A percentile compares a stretch with the other conserved stretches of the same genome.
These are phyloP conservation scores for Helicoverpa zea DNA, from an alignment of 1,140 invertebrate species.

Conservation along the genomic window DNA sequence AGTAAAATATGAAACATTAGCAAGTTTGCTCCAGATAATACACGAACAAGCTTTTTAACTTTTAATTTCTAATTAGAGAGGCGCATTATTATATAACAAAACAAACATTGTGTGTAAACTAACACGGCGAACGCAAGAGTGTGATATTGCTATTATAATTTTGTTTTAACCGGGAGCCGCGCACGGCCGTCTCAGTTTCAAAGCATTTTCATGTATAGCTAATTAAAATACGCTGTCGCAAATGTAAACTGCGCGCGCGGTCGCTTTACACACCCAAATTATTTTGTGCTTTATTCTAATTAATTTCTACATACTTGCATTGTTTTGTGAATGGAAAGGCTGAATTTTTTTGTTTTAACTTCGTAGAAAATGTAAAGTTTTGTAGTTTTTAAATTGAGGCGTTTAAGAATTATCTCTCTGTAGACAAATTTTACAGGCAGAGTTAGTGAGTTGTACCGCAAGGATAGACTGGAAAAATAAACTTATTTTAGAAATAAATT, in stretches of 20 bases:
- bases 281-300: slow-evolving; percentile 77
- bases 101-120: slow-evolving; percentile 68
- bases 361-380: neutral
- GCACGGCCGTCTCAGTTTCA: slow-evolving; percentile 71
- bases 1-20: slow-evolving; percentile 8
- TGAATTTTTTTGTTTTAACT: neutral
- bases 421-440: too few species aligned
- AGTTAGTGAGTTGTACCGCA: too few species aligned
- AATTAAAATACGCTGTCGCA: slow-evolving; percentile 85
- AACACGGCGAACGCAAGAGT: slow-evolving; percentile 64
- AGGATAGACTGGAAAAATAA: too few species aligned
- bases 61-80: slow-evolving; percentile 65
- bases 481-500: too few species aligned
- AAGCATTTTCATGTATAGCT: slow-evolving; percentile 86
- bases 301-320: slow-evolving; percentile 61
- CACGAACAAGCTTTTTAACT: slow-evolving; percentile 61
- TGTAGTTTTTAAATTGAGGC: neutral
- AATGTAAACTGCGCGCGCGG: slow-evolving; percentile 67
- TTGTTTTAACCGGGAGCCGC: slow-evolving; percentile 67
- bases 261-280: slow-evolving; percentile 69
- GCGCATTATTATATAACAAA: slow-evolving; percentile 53
- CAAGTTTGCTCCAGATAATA: slow-evolving; percentile 35
- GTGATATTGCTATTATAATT: slow-evolving; percentile 79
- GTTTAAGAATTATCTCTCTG: too few species aligned
- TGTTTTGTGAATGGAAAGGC: neutral